Conservation (phyloP, 2,888 invertebrate genomes). For the Entomobrya proxima region DNA sequence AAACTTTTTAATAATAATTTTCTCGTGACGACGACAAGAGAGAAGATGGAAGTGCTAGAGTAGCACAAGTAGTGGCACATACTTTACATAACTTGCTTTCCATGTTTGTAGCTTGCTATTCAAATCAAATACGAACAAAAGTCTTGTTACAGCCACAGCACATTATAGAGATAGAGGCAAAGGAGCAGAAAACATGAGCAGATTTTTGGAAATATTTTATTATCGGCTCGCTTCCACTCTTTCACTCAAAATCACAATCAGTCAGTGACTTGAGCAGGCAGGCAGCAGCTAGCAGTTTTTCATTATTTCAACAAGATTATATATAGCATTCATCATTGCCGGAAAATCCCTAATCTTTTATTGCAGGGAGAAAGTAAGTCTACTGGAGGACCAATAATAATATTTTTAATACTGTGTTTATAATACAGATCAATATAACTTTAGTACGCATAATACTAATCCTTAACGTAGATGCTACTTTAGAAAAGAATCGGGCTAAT, state of each 20-base stretch:
- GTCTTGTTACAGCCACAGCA: not conserved
- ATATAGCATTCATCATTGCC: not conserved
- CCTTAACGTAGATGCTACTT: not conserved
- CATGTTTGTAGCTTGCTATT: no score
- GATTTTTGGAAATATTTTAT: constrained; percentile 22
- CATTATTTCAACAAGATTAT: not conserved
- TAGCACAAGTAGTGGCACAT: not conserved
- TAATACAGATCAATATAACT: not conserved
- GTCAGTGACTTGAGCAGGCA: not conserved
- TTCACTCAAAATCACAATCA: not conserved
- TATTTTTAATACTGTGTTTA: not conserved
- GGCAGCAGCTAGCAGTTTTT: not conserved
- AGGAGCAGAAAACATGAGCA: not conserved
- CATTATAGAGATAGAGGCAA: no score
- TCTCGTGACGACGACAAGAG: constrained; percentile 39
- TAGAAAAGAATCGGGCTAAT: not conserved
- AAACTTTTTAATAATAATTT: constrained; percentile 64
- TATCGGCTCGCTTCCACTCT: constrained; percentile 1
- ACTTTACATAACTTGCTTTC: not conserved
- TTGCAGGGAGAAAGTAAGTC: no score
- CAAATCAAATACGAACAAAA: not conserved
- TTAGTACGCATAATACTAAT: not conserved
- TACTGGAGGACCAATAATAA: not conserved
- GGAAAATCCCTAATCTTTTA: not conserved
- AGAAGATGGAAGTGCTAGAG: constrained; percentile 24